Base-by-base conservation (phyloP, 2,888 invertebrate genomes). In the Saturnia pavonia region DNA sequence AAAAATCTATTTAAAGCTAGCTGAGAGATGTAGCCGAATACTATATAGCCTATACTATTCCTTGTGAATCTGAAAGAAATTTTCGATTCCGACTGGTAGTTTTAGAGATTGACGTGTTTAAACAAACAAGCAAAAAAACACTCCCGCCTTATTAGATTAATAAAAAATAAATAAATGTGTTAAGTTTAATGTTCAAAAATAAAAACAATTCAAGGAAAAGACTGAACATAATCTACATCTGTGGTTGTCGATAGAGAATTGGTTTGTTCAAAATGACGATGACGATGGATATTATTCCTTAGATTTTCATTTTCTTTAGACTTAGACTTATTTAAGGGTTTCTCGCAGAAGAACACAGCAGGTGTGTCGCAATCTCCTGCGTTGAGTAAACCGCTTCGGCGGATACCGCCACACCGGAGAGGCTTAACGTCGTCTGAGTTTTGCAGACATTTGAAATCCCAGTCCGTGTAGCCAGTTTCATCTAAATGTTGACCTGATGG, bases 331-430 rank as follows among this genome's bases (percentile, higher is more conserved):
- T 68, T 71, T 14, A 27, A 34, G 25, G 68, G 78, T 75, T 87
- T 87, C 74, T 87, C 85, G 73, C 87, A 88, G 72, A 88, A 85
- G 77, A 88, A 87, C 78, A 84, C 80, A 1, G 84, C 81, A 7
- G 85, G 85, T 6, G 74, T 54, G 0, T 75, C 54, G 72, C 87
- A 87, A 45, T 78, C 73, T 4, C 71, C 76, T 0, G 78, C 78
- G 9, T 83, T 71, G 2, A 87, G 79, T 0, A 86, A 73, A 0
- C 87, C 88, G 70, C 80, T 84, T 51, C 85, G 81, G 0, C 79
- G 77, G 9, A 85, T 76, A 19, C 85, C 85, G 0, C 87, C 87
- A 74, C 87, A 87, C 0, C 86, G 82, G 8, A 14, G 70, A n/a
- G 65, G 75, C 69, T 2, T 76, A 48, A n/a, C 67, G 60, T 73